Base-by-base conservation (phyloP, 2,113 vertebrate species). In the Phrynocephalus versicolor region DNA sequence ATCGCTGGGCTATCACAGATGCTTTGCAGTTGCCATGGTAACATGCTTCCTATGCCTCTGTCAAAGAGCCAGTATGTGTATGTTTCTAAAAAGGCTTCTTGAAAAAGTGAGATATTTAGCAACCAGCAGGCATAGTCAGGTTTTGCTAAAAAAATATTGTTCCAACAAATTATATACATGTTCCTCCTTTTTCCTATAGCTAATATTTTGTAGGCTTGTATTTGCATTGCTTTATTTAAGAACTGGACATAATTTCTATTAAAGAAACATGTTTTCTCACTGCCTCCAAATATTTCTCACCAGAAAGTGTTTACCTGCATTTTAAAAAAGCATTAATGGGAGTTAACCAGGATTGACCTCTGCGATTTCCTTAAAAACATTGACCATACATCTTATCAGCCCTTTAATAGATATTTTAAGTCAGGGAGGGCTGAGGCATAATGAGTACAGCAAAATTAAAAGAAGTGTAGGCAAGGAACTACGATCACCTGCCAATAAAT, bases 11-110 rank as follows among this genome's bases (percentile, higher is more conserved):
- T 96, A 93, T 89, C 90, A 92, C 37, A 90, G 90, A 92, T 92
- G 89, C 90, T 94, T 85, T 95, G 89, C 89, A 95, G 95, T 94
- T 95, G 89, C 94, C 91, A 95, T 95, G 90, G 94, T 89, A 96
- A 96, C 95, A 18, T 69, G 83, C 62, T 92, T 93, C 64, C 87
- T 87, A 91, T 85, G 81, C 62, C 90, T 85, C 77, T 92, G 87
- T 92, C 83, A 90, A 90, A 92, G 81, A 91, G 77, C 62, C 12
- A 85, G 27, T 82, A 88, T 93, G 88, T 33, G 79, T 30, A 72
- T 85, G 58, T 84, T 84, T 91, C 79, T 74, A 86, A 95, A 92
- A 51, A 76, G 19, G 2, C 64, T 94, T 23, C 71, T 91, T 93
- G 85, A 93, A 95, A 92, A 81, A 90, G 87, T 60, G 81, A 93